Evolutionary conservation across 2,797 vertebrate genomes (phyloP).

Genomic region (Pseudochirops corinnae): DNA sequence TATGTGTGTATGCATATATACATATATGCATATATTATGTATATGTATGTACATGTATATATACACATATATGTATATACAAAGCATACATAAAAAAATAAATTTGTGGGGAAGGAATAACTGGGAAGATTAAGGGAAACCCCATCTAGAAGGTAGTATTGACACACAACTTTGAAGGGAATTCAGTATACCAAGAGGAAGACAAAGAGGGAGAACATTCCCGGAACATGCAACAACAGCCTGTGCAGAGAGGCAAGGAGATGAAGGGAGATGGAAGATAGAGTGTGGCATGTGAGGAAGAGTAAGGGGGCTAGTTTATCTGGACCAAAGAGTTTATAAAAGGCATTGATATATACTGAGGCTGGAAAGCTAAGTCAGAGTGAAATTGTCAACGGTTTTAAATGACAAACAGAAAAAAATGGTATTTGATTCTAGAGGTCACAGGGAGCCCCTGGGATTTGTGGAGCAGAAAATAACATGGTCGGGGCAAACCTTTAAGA

Average conservation of each 20-base stretch:
- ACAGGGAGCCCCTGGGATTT: not conserved
- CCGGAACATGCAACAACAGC: not conserved
- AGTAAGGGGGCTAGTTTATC: not conserved
- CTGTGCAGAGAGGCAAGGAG: not conserved
- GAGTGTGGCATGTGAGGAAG: not conserved
- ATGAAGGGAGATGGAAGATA: not conserved
- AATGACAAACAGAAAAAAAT: not conserved
- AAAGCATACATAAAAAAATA: not conserved
- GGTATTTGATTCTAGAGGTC: not conserved
- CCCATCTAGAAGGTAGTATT: not conserved
- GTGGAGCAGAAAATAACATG: not conserved
- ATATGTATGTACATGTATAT: too few species aligned
- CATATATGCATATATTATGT: too few species aligned
- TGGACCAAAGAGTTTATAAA: not conserved
- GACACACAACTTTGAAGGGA: not conserved
- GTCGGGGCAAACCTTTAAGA: not conserved
- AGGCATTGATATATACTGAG: not conserved
- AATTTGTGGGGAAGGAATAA: not conserved
- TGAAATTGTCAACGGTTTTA: not conserved
- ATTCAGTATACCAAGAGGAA: not conserved
- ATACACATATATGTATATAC: not conserved
- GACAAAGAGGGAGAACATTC: not conserved
- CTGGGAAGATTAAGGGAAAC: not conserved
- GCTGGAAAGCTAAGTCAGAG: not conserved
- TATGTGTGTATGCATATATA: too few species aligned